These are phyloP conservation scores for Erpornis zantholeuca DNA, from an alignment of 2,113 vertebrate species.

Conservation along the genomic window DNA sequence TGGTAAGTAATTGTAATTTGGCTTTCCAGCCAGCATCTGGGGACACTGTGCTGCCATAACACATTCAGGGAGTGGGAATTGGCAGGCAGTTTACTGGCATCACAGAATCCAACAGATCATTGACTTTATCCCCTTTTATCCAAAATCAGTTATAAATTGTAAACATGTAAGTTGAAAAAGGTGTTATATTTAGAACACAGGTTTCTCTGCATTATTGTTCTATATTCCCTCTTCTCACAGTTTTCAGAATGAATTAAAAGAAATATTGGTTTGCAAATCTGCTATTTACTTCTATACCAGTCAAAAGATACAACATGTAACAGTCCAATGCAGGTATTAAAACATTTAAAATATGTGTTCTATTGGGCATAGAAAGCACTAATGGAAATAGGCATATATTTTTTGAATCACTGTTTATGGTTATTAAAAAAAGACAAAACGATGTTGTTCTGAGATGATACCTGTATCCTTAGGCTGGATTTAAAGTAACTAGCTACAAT, in stretches of 20 bases:
- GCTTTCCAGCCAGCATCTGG: not conserved
- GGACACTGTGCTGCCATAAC: not conserved
- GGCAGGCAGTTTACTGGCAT: not conserved
- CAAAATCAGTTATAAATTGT: not conserved
- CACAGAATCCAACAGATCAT: not conserved
- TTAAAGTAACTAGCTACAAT: not conserved
- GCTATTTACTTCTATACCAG: not conserved
- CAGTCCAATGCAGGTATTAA: not conserved
- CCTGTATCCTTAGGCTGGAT: not conserved
- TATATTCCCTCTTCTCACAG: not conserved
- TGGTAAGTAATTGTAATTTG: not conserved
- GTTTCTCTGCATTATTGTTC: not conserved
- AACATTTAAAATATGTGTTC: not conserved
- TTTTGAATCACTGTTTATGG: not conserved
- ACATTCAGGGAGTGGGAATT: not conserved
- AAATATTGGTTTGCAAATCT: not conserved
- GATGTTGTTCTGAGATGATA: not conserved
- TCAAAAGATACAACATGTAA: not conserved
- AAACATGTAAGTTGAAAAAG: not conserved
- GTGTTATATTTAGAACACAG: not conserved
- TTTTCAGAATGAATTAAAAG: not conserved
- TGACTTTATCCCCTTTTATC: not conserved
- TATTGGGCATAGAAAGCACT: not conserved
- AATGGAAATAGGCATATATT: not conserved
- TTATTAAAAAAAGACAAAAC: not conserved